Evolutionary conservation across 2,797 vertebrate genomes (phyloP).

Genomic region (Decapterus maruadsi): DNA sequence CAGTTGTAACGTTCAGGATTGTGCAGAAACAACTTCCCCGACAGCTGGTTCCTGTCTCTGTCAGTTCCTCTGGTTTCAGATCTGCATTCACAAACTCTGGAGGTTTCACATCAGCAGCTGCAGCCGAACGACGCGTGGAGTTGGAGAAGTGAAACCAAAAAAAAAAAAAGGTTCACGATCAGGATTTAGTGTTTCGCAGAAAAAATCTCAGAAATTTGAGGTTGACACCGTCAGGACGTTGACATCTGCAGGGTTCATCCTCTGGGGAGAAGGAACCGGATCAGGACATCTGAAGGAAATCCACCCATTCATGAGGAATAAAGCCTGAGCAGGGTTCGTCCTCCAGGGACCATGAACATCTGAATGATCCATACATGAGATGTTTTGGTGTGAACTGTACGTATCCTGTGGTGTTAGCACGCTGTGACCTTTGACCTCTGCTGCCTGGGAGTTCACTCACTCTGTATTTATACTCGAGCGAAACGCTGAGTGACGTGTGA

Average conservation of each 20-base stretch:
- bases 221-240: too few relatives aligned
- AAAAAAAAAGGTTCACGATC: constrained; percentile 14
- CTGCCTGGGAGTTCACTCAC: not conserved
- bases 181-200: not conserved
- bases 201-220: too few relatives aligned
- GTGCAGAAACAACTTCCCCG: not conserved
- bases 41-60: not conserved
- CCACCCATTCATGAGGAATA: too few relatives aligned
- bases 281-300: too few relatives aligned
- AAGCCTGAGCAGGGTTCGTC: not conserved
- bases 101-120: constrained; percentile 14
- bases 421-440: constrained; percentile 30
- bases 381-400: not conserved
- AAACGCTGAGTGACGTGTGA: constrained; percentile 3
- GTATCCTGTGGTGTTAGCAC: not conserved
- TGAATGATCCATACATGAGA: not conserved
- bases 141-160: constrained; percentile 45
- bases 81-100: constrained; percentile 31
- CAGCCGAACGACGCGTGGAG: not conserved
- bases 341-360: not conserved
- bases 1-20: not conserved
- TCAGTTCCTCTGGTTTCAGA: constrained; percentile 54
- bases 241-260: not conserved
- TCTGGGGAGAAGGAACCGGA: not conserved
- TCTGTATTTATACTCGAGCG: not conserved